Conservation (phyloP, 2,113 vertebrate species). For the Azemiops feae region DNA sequence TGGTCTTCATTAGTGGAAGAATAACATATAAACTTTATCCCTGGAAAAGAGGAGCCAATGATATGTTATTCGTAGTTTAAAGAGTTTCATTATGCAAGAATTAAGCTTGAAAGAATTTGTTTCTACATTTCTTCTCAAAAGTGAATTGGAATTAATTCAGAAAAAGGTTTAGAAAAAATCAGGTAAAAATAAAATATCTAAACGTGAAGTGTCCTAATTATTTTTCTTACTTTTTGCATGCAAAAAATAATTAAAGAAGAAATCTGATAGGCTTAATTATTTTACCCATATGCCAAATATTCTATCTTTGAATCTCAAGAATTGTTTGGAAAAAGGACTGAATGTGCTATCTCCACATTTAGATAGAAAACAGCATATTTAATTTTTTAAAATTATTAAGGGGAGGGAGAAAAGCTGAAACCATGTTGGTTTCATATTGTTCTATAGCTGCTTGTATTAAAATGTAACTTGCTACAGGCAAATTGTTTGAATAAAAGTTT, state of each 20-base stretch:
- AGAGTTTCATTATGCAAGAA: neutral
- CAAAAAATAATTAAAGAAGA: neutral
- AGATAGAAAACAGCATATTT: neutral
- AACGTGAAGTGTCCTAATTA: neutral
- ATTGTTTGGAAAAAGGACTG: conserved; percentile 20
- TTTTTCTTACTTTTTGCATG: neutral
- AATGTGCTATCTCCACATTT: conserved; percentile 13
- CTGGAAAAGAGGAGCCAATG: neutral
- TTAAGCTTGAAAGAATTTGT: neutral
- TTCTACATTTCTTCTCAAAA: neutral
- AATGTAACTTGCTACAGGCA: neutral
- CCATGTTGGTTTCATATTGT: conserved; percentile 22
- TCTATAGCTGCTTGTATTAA: neutral
- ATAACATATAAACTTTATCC: neutral
- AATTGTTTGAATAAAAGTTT: neutral
- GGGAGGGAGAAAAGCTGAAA: conserved; percentile 1
- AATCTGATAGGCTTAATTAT: neutral
- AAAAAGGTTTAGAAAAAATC: neutral
- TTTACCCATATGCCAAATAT: neutral
- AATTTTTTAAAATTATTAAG: neutral
- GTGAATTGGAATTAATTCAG: neutral
- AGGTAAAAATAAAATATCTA: neutral
- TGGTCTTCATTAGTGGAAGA: neutral
- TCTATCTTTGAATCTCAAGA: neutral
- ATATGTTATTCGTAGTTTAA: neutral